Percentiles rank a stretch among this genome's conserved stretches.
These are phyloP conservation scores for Drosophila fuyamai DNA, from an alignment of 1,140 invertebrate species.

Conservation along the genomic window DNA sequence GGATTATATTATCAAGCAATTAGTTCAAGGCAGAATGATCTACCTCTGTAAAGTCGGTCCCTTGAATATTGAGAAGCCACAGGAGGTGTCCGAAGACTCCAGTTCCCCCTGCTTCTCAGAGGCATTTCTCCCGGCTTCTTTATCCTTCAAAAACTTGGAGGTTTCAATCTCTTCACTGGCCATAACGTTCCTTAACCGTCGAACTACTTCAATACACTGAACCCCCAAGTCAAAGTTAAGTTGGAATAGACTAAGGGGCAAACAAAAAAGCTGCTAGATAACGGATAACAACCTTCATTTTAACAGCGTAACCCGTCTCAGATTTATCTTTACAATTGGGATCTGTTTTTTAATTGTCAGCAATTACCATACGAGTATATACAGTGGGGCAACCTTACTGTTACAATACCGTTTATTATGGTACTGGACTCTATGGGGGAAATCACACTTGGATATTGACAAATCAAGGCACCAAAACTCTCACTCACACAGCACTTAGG, in stretches of 20 bases:
- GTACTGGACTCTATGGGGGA: conserved; percentile 28
- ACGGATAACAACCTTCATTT: conserved; percentile 12
- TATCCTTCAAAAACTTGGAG: conserved; percentile 35
- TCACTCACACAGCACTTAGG: conserved; percentile 44
- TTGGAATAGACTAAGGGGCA: background rate
- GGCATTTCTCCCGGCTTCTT: background rate
- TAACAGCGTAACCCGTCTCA: conserved; percentile 2
- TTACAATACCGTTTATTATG: conserved; percentile 48
- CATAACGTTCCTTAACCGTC: conserved; percentile 12
- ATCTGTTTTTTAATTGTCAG: conserved; percentile 30
- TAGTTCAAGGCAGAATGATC: too few species aligned
- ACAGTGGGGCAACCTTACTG: conserved; percentile 14
- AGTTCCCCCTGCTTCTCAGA: conserved; percentile 9
- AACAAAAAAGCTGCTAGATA: conserved; percentile 27
- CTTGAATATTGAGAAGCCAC: conserved; percentile 87
- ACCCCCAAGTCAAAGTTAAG: background rate
- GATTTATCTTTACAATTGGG: conserved; percentile 24
- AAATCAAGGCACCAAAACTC: conserved; percentile 42
- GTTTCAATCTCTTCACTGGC: conserved; percentile 29
- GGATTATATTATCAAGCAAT: background rate
- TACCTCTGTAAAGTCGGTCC: conserved; percentile 54
- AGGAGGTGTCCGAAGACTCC: conserved; percentile 86
- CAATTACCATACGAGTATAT: conserved; percentile 16
- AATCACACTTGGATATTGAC: conserved; percentile 49
- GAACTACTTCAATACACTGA: conserved; percentile 29